These are phyloP conservation scores for Sogatella furcifera DNA, from an alignment of 1,140 invertebrate genomes.

Conservation along the genomic window DNA sequence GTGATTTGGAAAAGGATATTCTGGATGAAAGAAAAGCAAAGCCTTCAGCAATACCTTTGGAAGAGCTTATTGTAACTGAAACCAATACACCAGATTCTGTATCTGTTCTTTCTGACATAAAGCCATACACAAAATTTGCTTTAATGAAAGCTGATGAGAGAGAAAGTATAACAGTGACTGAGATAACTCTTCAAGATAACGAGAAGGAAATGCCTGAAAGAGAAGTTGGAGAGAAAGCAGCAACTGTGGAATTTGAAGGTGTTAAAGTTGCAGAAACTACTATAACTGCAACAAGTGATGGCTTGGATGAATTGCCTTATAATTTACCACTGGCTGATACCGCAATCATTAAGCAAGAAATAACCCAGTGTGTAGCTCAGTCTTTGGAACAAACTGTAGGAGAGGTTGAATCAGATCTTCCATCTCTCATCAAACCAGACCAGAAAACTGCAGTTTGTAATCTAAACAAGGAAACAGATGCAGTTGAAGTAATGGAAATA, in stretches of 20 bases:
- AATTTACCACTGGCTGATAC: conserved; percentile 19
- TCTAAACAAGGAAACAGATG: conserved; percentile 21
- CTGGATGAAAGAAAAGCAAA: conserved; percentile 37
- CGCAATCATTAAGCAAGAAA: conserved; percentile 27
- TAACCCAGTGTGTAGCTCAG: conserved; percentile 38
- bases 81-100: conserved; percentile 32
- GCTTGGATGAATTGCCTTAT: conserved; percentile 21
- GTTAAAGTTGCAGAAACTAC: conserved; percentile 28
- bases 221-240: conserved; percentile 20
- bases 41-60: conserved; percentile 36
- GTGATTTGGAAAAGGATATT: conserved; percentile 31
- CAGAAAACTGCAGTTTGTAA: conserved; percentile 14
- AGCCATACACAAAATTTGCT: conserved; percentile 38
- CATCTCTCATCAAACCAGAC: conserved; percentile 14
- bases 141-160: conserved; percentile 35
- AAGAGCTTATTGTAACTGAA: conserved; percentile 37
- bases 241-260: conserved; percentile 29
- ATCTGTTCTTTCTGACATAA: conserved; percentile 31
- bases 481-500: conserved; percentile 20
- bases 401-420: conserved; percentile 26
- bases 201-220: conserved; percentile 22
- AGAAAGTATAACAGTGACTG: conserved; percentile 35
- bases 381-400: conserved; percentile 40
- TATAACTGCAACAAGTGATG: conserved; percentile 23
- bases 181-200: conserved; percentile 38